Percentiles rank a stretch among this genome's conserved stretches.
Evolutionary conservation across 1,140 invertebrate genomes (phyloP).

Genomic region (Pogonomyrmex californicus): DNA sequence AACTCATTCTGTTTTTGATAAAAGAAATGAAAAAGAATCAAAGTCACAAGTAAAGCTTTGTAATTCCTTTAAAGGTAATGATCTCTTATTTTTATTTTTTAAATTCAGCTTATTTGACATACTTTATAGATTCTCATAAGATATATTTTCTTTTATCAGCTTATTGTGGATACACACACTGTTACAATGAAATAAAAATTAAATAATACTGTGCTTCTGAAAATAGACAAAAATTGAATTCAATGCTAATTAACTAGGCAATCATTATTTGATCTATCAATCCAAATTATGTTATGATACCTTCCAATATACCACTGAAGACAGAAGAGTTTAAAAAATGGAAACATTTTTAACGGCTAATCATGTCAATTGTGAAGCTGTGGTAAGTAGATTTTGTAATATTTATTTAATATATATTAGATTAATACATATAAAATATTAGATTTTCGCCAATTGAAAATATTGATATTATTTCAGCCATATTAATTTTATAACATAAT

Average conservation of each 20-base stretch:
- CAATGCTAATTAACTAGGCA: slow-evolving; percentile 5
- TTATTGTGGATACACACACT: slow-evolving; percentile 1
- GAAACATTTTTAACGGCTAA: neutral
- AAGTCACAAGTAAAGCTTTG: neutral
- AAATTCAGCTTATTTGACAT: neutral
- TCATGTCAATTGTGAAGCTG: slow-evolving; percentile 9
- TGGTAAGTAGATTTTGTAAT: neutral
- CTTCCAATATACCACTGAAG: neutral
- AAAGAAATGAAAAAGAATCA: too few relatives aligned
- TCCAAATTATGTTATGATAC: neutral
- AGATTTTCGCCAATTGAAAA: too few relatives aligned
- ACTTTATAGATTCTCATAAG: neutral
- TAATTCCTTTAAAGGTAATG: neutral
- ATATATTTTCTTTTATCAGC: slow-evolving; percentile 1
- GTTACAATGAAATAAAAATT: neutral
- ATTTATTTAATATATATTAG: too few relatives aligned
- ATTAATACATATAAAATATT: too few relatives aligned
- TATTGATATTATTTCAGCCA: too few relatives aligned
- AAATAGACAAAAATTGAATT: slow-evolving; percentile 12
- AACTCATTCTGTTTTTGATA: neutral
- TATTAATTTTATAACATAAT: too few relatives aligned
- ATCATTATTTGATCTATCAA: slow-evolving; percentile 1
- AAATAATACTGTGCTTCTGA: neutral
- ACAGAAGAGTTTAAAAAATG: slow-evolving; percentile 14
- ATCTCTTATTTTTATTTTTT: neutral